Conservation (phyloP, 2,113 vertebrate species). For the Sialia sialis region DNA sequence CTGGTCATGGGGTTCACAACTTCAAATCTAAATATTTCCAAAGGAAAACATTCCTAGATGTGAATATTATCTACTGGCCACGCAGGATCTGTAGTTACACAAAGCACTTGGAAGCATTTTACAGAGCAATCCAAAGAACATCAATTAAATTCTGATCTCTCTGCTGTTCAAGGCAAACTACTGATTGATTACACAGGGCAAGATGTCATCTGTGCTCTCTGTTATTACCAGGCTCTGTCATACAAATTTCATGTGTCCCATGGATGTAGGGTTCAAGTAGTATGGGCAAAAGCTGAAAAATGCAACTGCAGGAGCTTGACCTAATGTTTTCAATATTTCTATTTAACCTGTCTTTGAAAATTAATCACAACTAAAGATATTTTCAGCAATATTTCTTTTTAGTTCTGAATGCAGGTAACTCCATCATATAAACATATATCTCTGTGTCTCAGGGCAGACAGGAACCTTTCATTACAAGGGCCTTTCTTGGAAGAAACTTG, state of each 20-base stretch:
- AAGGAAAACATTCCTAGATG: background rate
- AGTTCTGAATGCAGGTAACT: background rate
- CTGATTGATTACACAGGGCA: background rate
- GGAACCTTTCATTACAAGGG: background rate
- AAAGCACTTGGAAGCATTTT: background rate
- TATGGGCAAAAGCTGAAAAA: background rate
- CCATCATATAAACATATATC: too few species aligned
- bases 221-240: background rate
- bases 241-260: background rate
- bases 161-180: background rate
- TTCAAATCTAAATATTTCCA: background rate
- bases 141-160: background rate
- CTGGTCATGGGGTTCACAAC: background rate
- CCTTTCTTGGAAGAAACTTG: background rate
- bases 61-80: background rate
- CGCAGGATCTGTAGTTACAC: background rate
- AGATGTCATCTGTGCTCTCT: background rate
- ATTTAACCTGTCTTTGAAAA: background rate
- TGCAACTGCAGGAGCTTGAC: background rate
- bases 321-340: background rate
- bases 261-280: background rate
- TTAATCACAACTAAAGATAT: background rate
- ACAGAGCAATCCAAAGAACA: background rate
- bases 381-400: background rate
- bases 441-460: background rate